phyloP scores from a whole-genome alignment of 2,113 vertebrate species.

The Orientallactaga bullata region DNA sequence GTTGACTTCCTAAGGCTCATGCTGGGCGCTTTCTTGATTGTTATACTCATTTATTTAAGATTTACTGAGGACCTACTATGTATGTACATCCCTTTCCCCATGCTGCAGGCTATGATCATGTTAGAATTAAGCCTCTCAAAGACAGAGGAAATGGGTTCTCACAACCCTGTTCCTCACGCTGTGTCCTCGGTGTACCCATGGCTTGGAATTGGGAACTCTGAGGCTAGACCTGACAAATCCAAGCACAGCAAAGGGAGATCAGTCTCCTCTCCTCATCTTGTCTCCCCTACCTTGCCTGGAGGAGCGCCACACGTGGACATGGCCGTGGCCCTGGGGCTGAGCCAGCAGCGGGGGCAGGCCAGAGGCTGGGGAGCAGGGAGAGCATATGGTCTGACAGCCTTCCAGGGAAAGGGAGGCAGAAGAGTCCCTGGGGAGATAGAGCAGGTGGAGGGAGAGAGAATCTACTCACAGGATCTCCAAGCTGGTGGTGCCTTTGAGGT shows the following conservation, averaged over 20 bases:
- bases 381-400: background rate
- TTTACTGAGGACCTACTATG: background rate
- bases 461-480: slow-evolving; percentile 95
- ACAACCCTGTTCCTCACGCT: background rate
- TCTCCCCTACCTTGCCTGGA: background rate
- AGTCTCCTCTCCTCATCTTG: background rate
- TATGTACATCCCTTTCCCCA: background rate
- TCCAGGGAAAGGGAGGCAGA: background rate
- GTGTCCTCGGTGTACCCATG: background rate
- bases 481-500: slow-evolving; percentile 96
- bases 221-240: background rate
- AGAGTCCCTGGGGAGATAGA: background rate
- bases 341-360: background rate
- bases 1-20: background rate
- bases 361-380: background rate
- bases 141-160: background rate
- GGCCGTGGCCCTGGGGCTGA: background rate
- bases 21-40: background rate
- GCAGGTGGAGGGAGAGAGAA: background rate
- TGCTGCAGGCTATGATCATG: too few relatives aligned
- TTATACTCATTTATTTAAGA: background rate
- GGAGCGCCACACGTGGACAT: background rate
- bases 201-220: background rate
- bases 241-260: background rate
- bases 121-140: background rate